phyloP scores from a whole-genome alignment of 1,140 invertebrate genomes.

The Pectinophora gossypiella region DNA sequence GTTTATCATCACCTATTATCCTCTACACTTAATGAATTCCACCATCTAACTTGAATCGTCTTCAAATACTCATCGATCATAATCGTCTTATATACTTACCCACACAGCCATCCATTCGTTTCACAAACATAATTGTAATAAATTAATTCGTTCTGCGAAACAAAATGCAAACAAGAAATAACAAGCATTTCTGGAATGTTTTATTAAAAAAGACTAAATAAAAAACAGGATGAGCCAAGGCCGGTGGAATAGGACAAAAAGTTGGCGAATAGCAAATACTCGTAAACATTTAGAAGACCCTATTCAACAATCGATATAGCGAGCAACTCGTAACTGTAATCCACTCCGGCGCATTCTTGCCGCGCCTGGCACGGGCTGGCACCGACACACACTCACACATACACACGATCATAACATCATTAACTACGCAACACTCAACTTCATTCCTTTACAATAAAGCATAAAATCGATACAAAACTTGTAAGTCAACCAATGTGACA shows the following conservation, averaged over 20 bases:
- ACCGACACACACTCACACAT: conserved; percentile 21
- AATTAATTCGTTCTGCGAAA: too few species aligned
- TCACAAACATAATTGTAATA: too few species aligned
- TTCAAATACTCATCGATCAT: too few species aligned
- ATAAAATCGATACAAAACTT: not conserved
- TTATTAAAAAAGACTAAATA: not conserved
- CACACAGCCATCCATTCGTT: too few species aligned
- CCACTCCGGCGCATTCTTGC: not conserved
- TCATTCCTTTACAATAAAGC: too few species aligned
- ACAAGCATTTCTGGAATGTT: too few species aligned
- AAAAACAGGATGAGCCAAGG: not conserved
- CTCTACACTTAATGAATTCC: too few species aligned
- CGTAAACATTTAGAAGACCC: not conserved
- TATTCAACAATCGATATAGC: conserved; percentile 30
- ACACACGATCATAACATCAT: not conserved
- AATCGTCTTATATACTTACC: too few species aligned
- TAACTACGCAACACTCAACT: not conserved
- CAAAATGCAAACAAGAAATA: too few species aligned
- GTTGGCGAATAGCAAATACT: not conserved
- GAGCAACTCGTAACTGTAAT: conserved; percentile 37
- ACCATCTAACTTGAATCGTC: too few species aligned
- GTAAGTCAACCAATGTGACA: conserved; percentile 7
- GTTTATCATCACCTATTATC: too few species aligned
- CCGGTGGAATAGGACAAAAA: not conserved
- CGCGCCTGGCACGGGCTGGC: conserved; percentile 45